Evolutionary conservation across 2,888 invertebrate species (phyloP).

Genomic region (Boloria euphrosyne): DNA sequence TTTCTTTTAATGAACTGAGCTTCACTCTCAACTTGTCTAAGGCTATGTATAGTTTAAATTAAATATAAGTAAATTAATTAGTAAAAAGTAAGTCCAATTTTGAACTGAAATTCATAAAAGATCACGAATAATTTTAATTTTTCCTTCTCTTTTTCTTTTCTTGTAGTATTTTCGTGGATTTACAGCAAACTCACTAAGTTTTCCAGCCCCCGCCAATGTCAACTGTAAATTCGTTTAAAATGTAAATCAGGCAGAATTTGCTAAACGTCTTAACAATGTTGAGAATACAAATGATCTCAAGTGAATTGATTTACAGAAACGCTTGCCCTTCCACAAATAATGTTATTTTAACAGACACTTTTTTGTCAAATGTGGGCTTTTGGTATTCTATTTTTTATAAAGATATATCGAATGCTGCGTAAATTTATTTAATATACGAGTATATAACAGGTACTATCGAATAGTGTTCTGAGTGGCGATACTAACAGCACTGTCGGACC

Average conservation of each 20-base stretch:
- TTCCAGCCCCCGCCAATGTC: conserved; percentile 25
- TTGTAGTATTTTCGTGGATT: conserved; percentile 11
- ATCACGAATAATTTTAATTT: background rate
- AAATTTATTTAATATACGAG: background rate
- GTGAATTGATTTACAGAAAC: conserved; percentile 27
- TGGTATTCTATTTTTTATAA: no score
- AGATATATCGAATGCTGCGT: no score
- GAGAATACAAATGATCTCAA: conserved; percentile 35
- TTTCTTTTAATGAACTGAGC: no score
- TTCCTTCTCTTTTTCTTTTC: background rate
- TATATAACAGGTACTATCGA: conserved; percentile 18
- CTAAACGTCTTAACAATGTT: conserved; percentile 38
- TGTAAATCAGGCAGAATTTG: conserved; percentile 40
- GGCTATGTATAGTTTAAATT: no score
- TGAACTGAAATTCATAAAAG: no score
- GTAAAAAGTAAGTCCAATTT: no score
- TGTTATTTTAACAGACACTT: background rate
- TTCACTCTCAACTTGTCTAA: no score
- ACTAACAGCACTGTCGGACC: conserved; percentile 37
- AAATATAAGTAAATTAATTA: no score
- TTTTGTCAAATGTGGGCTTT: no score
- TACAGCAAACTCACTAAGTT: conserved; percentile 22
- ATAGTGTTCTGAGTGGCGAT: conserved; percentile 12
- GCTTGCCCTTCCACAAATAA: conserved; percentile 2
- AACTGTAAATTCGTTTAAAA: conserved; percentile 41